Evolutionary conservation across 2,113 vertebrate genomes (phyloP).

Genomic region (Lipotes vexillifer): DNA sequence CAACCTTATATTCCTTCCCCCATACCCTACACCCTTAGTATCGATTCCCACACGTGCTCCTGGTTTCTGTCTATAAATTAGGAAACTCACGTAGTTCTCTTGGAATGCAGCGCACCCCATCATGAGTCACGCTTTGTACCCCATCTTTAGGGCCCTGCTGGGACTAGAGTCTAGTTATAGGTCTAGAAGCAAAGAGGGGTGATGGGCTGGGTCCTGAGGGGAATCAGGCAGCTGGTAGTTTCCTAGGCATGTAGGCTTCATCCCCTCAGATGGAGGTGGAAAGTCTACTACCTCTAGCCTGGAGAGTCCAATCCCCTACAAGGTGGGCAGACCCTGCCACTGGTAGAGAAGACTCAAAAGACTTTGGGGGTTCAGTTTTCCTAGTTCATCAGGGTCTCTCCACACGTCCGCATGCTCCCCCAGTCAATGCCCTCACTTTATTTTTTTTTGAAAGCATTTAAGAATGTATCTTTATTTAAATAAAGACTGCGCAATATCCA

Average conservation of each 20-base stretch:
- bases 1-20: not conserved
- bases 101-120: not conserved
- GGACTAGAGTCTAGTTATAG: not conserved
- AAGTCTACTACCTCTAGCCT: fast-evolving
- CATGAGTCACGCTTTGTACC: not conserved
- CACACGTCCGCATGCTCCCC: not conserved
- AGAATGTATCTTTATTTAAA: not conserved
- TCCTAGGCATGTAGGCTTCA: too few relatives aligned
- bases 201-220: not conserved
- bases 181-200: not conserved
- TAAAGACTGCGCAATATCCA: not conserved
- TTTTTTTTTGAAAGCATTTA: not conserved
- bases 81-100: not conserved
- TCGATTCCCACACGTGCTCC: not conserved
- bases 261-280: fast-evolving
- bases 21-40: not conserved
- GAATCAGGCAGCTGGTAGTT: not conserved
- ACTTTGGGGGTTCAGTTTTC: not conserved
- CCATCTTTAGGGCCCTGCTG: not conserved
- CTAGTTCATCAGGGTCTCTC: not conserved
- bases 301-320: not conserved
- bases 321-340: not conserved
- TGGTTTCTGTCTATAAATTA: not conserved
- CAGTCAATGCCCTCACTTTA: not conserved
- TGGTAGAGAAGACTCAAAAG: not conserved